Percentiles rank a stretch among this genome's conserved stretches.
phyloP scores from a whole-genome alignment of 2,797 vertebrate genomes.

The Periophthalmus magnuspinnatus region DNA sequence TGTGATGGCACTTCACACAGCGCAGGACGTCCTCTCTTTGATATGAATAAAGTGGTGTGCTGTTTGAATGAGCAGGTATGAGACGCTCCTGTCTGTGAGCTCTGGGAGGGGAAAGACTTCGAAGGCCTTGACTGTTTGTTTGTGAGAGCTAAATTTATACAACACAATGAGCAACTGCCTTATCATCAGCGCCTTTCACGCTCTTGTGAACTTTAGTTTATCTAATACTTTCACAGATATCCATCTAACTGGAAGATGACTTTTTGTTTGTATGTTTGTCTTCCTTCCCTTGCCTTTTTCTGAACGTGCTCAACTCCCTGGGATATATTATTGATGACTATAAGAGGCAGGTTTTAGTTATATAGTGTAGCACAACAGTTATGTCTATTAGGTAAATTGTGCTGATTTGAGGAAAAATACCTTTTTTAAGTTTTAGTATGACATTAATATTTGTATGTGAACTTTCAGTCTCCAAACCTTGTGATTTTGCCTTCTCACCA shows the following conservation, averaged over 20 bases:
- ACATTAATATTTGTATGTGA: neutral
- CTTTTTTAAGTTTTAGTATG: neutral
- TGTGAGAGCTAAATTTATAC: slow-evolving; percentile 42
- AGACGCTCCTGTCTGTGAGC: slow-evolving; percentile 50
- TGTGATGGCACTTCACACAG: slow-evolving; percentile 68
- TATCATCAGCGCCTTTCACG: slow-evolving; percentile 68
- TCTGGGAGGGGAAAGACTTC: slow-evolving; percentile 59
- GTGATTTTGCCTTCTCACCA: slow-evolving; percentile 63
- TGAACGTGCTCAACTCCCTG: neutral
- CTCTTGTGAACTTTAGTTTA: slow-evolving; percentile 65
- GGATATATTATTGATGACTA: neutral
- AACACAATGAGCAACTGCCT: slow-evolving; percentile 65
- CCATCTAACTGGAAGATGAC: slow-evolving; percentile 7
- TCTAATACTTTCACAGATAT: slow-evolving; percentile 36
- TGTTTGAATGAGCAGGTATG: slow-evolving; percentile 61
- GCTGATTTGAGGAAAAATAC: neutral
- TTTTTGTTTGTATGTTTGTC: slow-evolving; percentile 3
- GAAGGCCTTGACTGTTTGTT: slow-evolving; percentile 52
- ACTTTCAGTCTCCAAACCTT: slow-evolving; percentile 54
- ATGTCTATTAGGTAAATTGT: neutral
- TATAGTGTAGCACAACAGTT: neutral
- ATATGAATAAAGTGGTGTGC: slow-evolving; percentile 55
- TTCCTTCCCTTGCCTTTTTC: neutral
- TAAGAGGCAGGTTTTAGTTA: neutral
- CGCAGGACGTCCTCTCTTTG: slow-evolving; percentile 63